These are phyloP conservation scores for Diarsia dahlii DNA, from an alignment of 2,888 invertebrate species.

Conservation along the genomic window DNA sequence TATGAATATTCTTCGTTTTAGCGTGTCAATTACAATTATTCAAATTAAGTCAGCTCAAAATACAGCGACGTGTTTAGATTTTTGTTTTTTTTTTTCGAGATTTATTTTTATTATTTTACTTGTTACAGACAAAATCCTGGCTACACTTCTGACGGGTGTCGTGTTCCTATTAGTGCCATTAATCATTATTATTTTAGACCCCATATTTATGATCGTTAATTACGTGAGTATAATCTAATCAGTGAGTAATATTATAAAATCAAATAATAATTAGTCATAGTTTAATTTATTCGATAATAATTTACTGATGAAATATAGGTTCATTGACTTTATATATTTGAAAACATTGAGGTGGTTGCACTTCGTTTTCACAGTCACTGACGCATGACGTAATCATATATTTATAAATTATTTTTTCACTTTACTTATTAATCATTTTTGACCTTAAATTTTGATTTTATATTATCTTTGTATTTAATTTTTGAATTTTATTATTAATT, in stretches of 20 bases:
- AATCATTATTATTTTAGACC: slow-evolving; percentile 59
- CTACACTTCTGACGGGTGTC: slow-evolving; percentile 46
- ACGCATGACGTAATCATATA: too few species aligned
- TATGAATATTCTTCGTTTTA: too few species aligned
- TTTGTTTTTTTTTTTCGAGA: too few species aligned
- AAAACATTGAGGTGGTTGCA: not conserved
- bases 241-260: not conserved
- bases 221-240: slow-evolving; percentile 67
- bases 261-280: not conserved
- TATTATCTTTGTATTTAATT: too few species aligned
- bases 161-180: slow-evolving; percentile 60
- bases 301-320: not conserved
- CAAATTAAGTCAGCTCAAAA: too few species aligned
- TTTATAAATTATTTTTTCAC: too few species aligned
- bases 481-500: too few species aligned
- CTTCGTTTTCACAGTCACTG: not conserved
- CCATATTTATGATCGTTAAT: slow-evolving; percentile 63
- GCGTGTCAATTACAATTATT: too few species aligned
- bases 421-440: too few species aligned
- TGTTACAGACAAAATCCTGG: slow-evolving; percentile 62
- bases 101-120: not conserved
- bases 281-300: not conserved
- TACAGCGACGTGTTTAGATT: too few species aligned
- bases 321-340: too few species aligned
- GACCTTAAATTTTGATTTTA: too few species aligned